A percentile compares a stretch with the other conserved stretches of the same genome.
These are phyloP conservation scores for Ctenopoma kingsleyae DNA, from an alignment of 2,797 vertebrate species.

Conservation along the genomic window DNA sequence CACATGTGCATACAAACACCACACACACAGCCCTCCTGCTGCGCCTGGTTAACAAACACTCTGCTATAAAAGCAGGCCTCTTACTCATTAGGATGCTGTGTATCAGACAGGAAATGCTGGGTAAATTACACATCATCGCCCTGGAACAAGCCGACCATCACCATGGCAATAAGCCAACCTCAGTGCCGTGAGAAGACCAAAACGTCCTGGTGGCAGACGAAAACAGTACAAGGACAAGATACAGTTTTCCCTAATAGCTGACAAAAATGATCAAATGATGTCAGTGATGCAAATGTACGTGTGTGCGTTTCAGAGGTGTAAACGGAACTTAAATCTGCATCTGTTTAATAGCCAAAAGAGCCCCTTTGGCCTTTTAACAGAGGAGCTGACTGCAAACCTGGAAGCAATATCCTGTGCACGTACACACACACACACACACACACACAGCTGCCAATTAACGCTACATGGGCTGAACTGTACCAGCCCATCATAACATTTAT, in stretches of 20 bases:
- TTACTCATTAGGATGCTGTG: constrained; percentile 77
- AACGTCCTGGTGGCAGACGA: constrained; percentile 28
- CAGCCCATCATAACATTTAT: constrained; percentile 47
- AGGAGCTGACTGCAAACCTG: constrained; percentile 62
- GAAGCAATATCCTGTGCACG: constrained; percentile 73
- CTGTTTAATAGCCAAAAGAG: constrained; percentile 48
- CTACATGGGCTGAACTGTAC: constrained; percentile 56
- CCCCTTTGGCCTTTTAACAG: constrained; percentile 55
- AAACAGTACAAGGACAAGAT: constrained; percentile 25
- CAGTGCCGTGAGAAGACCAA: constrained; percentile 69
- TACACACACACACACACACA: constrained; percentile 48
- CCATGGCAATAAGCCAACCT: constrained; percentile 78
- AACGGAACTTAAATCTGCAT: constrained; percentile 47
- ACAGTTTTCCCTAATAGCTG: background rate
- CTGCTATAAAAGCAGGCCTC: constrained; percentile 76
- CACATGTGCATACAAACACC: constrained; percentile 18
- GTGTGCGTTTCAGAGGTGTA: constrained; percentile 34
- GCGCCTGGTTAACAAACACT: constrained; percentile 73
- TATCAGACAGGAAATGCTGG: constrained; percentile 84
- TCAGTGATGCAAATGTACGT: constrained; percentile 6
- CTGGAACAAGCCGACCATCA: constrained; percentile 73
- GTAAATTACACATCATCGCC: constrained; percentile 82
- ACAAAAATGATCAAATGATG: background rate
- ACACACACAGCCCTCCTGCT: constrained; percentile 49
- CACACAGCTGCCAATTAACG: constrained; percentile 62